Percentiles rank a stretch among this genome's conserved stretches.
These are phyloP conservation scores for Gallinago paraguaiae DNA, from an alignment of 2,113 vertebrate genomes.

Conservation along the genomic window DNA sequence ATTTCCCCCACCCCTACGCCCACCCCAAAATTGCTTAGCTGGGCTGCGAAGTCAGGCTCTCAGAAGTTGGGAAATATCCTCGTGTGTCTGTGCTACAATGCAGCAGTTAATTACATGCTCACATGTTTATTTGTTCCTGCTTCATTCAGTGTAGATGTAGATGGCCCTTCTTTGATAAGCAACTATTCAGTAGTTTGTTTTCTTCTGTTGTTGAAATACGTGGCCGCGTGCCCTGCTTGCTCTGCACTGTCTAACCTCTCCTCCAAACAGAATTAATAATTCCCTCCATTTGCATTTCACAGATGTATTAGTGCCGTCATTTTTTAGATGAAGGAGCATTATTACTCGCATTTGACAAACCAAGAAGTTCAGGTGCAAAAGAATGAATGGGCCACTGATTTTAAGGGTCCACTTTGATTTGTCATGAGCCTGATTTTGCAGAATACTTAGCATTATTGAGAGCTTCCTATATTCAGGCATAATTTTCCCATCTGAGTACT, in stretches of 20 bases:
- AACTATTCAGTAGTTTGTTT: conserved; percentile 55
- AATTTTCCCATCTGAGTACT: conserved; percentile 54
- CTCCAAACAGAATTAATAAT: conserved; percentile 34
- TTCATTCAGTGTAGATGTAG: background rate
- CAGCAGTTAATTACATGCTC: conserved; percentile 1
- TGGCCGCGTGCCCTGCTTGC: conserved; percentile 33
- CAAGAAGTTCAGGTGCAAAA: conserved; percentile 62
- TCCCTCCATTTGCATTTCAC: conserved; percentile 47
- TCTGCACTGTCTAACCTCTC: conserved; percentile 36
- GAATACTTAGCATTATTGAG: conserved; percentile 20
- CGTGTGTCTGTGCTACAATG: background rate
- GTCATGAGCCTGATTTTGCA: conserved; percentile 49
- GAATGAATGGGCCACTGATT: conserved; percentile 65
- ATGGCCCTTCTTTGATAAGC: conserved; percentile 49
- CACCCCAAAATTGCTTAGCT: background rate
- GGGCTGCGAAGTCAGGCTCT: background rate
- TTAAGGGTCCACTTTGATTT: conserved; percentile 56
- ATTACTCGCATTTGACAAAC: conserved; percentile 52
- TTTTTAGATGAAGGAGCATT: conserved; percentile 27
- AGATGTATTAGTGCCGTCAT: conserved; percentile 15
- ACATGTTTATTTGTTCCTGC: background rate
- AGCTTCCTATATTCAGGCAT: conserved; percentile 39
- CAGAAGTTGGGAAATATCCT: background rate
- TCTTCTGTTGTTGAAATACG: conserved; percentile 31
- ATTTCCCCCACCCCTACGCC: background rate